Conservation (phyloP, 1,140 invertebrate genomes). For the Nomia melanderi region DNA sequence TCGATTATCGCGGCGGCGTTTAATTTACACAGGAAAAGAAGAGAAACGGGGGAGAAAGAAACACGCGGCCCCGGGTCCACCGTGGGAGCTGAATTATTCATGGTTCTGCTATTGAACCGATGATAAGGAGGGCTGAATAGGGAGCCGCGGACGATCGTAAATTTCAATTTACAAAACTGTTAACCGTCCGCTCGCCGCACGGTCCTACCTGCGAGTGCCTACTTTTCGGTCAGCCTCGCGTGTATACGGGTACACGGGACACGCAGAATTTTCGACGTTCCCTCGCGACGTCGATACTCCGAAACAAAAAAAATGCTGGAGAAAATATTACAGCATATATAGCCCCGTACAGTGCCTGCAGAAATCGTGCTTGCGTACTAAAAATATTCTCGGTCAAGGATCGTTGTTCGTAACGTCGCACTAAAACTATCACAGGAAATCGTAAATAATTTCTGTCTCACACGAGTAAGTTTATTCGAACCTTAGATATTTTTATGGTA, state of each 20-base stretch:
- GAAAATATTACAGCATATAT: no score
- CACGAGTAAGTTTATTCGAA: no score
- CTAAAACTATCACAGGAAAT: no score
- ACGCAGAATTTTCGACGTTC: neutral
- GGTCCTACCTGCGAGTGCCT: conserved; percentile 42
- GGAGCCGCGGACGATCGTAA: conserved; percentile 54
- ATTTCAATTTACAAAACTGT: conserved; percentile 75
- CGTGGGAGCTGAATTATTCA: conserved; percentile 71
- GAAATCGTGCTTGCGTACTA: no score
- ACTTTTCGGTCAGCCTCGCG: conserved; percentile 48
- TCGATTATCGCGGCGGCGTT: conserved; percentile 53
- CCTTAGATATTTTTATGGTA: no score
- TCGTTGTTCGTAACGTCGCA: no score
- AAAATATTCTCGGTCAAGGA: no score
- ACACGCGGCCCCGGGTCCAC: conserved; percentile 31
- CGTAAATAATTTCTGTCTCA: no score
- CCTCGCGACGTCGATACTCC: neutral
- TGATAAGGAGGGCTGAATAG: conserved; percentile 59
- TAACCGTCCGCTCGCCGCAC: conserved; percentile 58
- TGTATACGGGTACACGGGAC: neutral
- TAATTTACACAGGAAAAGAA: conserved; percentile 57
- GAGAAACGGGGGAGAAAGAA: conserved; percentile 32
- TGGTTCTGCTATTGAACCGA: conserved; percentile 65
- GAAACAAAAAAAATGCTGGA: neutral
- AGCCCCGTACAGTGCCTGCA: no score